Evolutionary conservation across 2,797 vertebrate genomes (phyloP).

Genomic region (Amblyopsis hoosieri): DNA sequence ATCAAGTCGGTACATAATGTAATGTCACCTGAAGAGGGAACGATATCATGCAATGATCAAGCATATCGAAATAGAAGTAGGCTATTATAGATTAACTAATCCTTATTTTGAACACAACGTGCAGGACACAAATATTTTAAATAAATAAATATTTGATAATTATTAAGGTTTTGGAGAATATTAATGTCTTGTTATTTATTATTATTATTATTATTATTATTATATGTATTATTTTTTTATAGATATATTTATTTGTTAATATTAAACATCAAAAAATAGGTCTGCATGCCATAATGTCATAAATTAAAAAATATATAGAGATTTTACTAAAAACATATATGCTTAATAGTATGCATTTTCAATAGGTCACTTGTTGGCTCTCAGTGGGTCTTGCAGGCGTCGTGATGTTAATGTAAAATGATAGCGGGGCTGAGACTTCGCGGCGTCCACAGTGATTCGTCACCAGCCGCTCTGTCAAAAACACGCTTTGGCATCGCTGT

Average conservation of each 20-base stretch:
- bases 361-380: too few species aligned
- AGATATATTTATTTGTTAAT: background rate
- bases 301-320: too few species aligned
- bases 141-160: conserved; percentile 1
- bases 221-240: background rate
- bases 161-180: background rate
- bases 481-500: conserved; percentile 67
- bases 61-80: conserved; percentile 8
- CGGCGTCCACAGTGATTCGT: conserved; percentile 66
- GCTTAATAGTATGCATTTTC: too few species aligned
- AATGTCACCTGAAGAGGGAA: conserved; percentile 65
- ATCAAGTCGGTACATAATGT: conserved; percentile 71
- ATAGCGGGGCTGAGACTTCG: conserved; percentile 63
- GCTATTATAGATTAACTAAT: background rate
- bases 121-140: background rate
- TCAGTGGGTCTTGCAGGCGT: too few species aligned
- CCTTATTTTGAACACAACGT: background rate
- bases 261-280: background rate
- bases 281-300: too few species aligned
- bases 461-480: conserved; percentile 66
- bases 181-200: background rate
- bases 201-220: conserved; percentile 11
- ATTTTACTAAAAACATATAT: too few species aligned
- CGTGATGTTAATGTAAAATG: conserved; percentile 44
- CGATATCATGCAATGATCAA: conserved; percentile 54